Conservation (phyloP, 2,888 invertebrate genomes). For the Epistrophe eligans region DNA sequence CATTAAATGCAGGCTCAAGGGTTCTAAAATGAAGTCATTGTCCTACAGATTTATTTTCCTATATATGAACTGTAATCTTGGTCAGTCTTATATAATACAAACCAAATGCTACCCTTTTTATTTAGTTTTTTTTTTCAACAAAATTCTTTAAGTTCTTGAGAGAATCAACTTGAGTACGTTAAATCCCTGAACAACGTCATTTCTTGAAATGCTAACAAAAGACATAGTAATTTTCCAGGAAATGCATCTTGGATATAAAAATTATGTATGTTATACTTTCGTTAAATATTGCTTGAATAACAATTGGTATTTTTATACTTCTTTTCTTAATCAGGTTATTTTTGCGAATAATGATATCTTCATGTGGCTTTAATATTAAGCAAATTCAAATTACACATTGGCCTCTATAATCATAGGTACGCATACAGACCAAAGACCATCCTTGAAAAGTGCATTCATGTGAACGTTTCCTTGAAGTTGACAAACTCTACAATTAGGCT, state of each 20-base stretch:
- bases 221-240: neutral
- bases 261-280: neutral
- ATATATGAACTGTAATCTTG: conserved; percentile 6
- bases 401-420: conserved; percentile 13
- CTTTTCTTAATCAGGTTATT: neutral
- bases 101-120: neutral
- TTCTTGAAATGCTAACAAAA: neutral
- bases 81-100: conserved; percentile 25
- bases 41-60: conserved; percentile 30
- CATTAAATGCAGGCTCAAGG: conserved; percentile 60
- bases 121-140: conserved; percentile 4
- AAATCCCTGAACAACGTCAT: neutral
- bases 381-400: conserved; percentile 53
- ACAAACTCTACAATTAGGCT: conserved; percentile 53
- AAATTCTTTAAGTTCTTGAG: conserved; percentile 1
- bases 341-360: neutral
- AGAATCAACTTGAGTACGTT: neutral
- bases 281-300: neutral
- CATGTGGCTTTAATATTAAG: neutral
- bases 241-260: neutral
- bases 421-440: conserved; percentile 38
- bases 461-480: conserved; percentile 39
- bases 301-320: too few species aligned
- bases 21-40: conserved; percentile 55
- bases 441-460: conserved; percentile 34